Percentiles rank a stretch among this genome's conserved stretches.
phyloP scores from a whole-genome alignment of 2,888 invertebrate genomes.

The Apantesis nais region DNA sequence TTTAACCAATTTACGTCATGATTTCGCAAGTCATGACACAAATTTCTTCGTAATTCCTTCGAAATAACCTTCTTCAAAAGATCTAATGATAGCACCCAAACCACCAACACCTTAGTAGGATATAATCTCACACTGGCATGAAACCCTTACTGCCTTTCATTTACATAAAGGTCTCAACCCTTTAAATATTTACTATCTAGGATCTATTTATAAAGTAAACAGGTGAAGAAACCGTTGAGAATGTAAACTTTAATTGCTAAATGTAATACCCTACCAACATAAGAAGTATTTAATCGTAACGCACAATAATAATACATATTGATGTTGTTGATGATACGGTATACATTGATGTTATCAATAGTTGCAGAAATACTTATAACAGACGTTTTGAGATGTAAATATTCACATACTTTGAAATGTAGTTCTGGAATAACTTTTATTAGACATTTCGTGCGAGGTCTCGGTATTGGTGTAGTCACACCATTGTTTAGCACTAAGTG shows the following conservation, averaged over 20 bases:
- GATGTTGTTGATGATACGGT: too few relatives aligned
- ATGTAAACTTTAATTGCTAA: neutral
- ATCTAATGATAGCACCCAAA: conserved; percentile 13
- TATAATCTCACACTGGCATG: neutral
- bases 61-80: conserved; percentile 17
- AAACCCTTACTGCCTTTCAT: neutral
- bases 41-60: too few relatives aligned
- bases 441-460: neutral
- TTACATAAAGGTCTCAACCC: neutral
- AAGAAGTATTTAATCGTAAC: neutral
- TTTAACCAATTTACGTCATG: conserved; percentile 32
- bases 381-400: conserved; percentile 2
- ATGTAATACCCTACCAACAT: too few relatives aligned
- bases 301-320: conserved; percentile 3
- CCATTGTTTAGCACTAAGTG: neutral
- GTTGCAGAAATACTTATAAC: conserved; percentile 4
- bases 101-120: neutral
- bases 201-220: neutral
- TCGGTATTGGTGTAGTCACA: neutral
- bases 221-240: neutral
- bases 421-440: neutral
- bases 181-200: neutral
- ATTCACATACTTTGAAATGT: neutral
- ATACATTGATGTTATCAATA: neutral
- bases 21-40: too few relatives aligned